These are phyloP conservation scores for Ceryle rudis DNA, from an alignment of 2,797 vertebrate species.

Conservation along the genomic window DNA sequence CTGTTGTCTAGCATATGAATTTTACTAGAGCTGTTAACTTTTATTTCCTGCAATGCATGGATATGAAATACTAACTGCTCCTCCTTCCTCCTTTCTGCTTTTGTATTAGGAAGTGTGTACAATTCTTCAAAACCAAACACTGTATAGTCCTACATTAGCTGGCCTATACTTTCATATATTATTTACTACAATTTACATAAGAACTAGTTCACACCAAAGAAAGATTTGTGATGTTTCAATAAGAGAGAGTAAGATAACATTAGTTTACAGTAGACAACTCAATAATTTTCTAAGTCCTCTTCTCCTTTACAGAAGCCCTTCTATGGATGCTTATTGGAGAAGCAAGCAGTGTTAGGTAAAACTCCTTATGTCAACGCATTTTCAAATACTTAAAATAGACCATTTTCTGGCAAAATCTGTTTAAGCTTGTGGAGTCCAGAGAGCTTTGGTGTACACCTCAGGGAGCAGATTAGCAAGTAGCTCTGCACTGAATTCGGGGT, in stretches of 20 bases:
- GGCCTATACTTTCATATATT: not conserved
- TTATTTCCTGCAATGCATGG: slow-evolving; percentile 45
- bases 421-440: not conserved
- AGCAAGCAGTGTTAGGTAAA: not conserved
- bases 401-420: not conserved
- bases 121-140: slow-evolving; percentile 37
- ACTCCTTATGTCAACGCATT: not conserved
- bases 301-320: not conserved
- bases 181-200: slow-evolving; percentile 24
- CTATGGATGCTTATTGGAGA: not conserved
- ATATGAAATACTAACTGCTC: slow-evolving; percentile 43
- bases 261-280: slow-evolving; percentile 9
- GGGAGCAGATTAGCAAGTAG: not conserved
- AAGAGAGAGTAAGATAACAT: slow-evolving; percentile 9
- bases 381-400: not conserved
- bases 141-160: not conserved
- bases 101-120: not conserved
- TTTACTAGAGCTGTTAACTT: slow-evolving; percentile 68
- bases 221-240: slow-evolving; percentile 37
- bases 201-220: not conserved
- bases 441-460: not conserved
- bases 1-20: slow-evolving; percentile 65
- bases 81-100: not conserved
- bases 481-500: not conserved
- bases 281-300: slow-evolving; percentile 12